Conservation (phyloP, 2,888 invertebrate species). For the Caenorhabditis becei region DNA sequence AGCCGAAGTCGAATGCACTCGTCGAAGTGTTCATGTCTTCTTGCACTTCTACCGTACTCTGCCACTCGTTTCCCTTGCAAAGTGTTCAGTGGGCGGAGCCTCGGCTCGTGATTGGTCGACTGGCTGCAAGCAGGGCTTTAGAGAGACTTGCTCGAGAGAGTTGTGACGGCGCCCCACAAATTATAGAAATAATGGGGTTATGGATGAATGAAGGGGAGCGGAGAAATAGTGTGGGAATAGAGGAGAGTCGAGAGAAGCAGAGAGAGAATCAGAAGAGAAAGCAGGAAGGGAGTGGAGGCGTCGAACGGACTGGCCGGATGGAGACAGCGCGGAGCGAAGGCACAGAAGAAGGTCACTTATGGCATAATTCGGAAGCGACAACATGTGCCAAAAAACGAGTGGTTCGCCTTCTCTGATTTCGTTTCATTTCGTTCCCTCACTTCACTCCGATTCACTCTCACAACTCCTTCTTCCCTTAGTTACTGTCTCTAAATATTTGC, state of each 20-base stretch:
- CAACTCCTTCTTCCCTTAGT: neutral
- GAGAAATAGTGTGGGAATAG: constrained; percentile 12
- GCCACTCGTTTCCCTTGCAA: neutral
- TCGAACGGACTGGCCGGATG: constrained; percentile 22
- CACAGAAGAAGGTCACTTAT: constrained; percentile 25
- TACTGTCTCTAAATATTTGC: constrained; percentile 15
- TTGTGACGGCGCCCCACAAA: constrained; percentile 25
- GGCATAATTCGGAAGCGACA: constrained; percentile 18
- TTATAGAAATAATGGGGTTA: constrained; percentile 56
- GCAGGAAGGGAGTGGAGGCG: constrained; percentile 19
- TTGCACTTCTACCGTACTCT: constrained; percentile 42
- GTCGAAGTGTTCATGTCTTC: constrained; percentile 49
- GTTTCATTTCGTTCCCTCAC: neutral
- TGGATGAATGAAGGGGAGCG: constrained; percentile 3
- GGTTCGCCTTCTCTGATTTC: neutral
- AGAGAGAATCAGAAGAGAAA: constrained; percentile 19
- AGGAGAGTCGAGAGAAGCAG: neutral
- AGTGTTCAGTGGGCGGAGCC: constrained; percentile 55
- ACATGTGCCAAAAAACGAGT: neutral
- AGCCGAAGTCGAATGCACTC: constrained; percentile 69
- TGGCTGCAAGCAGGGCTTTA: constrained; percentile 26
- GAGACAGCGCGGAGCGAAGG: constrained; percentile 5
- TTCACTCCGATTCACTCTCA: neutral
- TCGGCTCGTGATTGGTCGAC: constrained; percentile 41
- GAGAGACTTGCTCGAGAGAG: constrained; percentile 1